phyloP scores from a whole-genome alignment of 2,888 invertebrate genomes.

The Scrobipalpa atriplicella region DNA sequence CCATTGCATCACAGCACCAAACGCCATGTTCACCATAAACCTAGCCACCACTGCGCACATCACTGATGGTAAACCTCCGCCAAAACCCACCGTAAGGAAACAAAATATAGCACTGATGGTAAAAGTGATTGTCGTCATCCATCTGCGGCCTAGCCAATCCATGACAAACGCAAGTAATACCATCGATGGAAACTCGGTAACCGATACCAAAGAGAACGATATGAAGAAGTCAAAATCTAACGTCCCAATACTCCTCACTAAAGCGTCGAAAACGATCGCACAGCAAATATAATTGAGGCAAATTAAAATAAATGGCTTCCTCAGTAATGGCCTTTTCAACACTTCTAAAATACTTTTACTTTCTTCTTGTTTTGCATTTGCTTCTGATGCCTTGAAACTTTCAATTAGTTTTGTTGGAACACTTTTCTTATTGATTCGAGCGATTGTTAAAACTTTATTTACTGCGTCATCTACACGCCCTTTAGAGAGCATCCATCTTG shows the following conservation, averaged over 20 bases:
- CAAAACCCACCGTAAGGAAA: conserved; percentile 49
- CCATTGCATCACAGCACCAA: conserved; percentile 56
- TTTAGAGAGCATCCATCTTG: conserved; percentile 60
- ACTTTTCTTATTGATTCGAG: conserved; percentile 56
- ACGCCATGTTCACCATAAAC: conserved; percentile 59
- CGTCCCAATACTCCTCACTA: conserved; percentile 56
- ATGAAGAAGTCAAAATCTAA: conserved; percentile 59
- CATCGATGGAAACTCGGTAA: conserved; percentile 61
- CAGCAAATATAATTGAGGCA: conserved; percentile 59
- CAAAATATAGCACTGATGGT: conserved; percentile 49
- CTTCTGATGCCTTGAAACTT: conserved; percentile 49
- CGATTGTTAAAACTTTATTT: conserved; percentile 52
- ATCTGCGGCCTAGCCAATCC: conserved; percentile 60
- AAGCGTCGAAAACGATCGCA: conserved; percentile 55
- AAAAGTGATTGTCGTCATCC: conserved; percentile 53
- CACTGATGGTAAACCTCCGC: conserved; percentile 50
- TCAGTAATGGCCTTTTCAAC: conserved; percentile 53
- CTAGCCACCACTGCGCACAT: conserved; percentile 57
- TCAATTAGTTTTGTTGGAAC: conserved; percentile 54
- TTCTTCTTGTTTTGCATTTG: conserved; percentile 43
- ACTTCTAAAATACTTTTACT: conserved; percentile 50
- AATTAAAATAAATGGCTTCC: conserved; percentile 52
- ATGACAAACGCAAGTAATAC: conserved; percentile 55
- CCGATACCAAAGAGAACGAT: conserved; percentile 61
- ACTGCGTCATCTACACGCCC: conserved; percentile 59